Base-by-base conservation (phyloP, 2,888 invertebrate genomes). In the Tuta absoluta region DNA sequence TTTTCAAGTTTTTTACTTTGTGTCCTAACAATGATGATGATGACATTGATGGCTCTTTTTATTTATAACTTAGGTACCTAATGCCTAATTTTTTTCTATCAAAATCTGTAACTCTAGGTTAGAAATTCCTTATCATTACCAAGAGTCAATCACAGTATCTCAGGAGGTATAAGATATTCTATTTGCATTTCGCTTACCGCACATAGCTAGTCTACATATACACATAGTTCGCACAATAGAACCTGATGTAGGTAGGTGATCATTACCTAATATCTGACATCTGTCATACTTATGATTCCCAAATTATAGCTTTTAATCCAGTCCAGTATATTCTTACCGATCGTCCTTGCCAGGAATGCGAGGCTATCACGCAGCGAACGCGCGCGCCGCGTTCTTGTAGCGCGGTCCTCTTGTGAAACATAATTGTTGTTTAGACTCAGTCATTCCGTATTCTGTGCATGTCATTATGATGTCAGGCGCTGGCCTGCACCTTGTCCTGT, bases 271-370 rank as follows among this genome's bases (percentile, higher is more conserved):
- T 64, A n/a, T n/a, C n/a, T n/a, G n/a, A n/a, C 64, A 71, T 69
- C 63, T 68, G 66, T 69, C 65, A 69, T 71, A 56, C 68, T 66
- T 71, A 71, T 70, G 67, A 68, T 64, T 69, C 64, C 63, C 53
- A 66, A 67, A 58, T 67, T 65, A 60, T 64, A 66, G 62, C 38
- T 62, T 63, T 66, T 56, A 62, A 67, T 69, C 59, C 65, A 67
- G 74, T 75, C 68, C 73, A 72, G 72, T 68, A 79, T 79, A 80
- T 78, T 79, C 80, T 76, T 78, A 77, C 76, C 72, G 73, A 80
- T 83, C 91, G 92, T 91, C 92, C 92, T 92, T 92, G 91, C 75
- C 80, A 87, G 85, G 92, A 92, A 92, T 92, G 92, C 89, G 91
- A 92, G 92, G 92, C 80, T 87, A 85, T 78, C 86, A 85, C 86